Evolutionary conservation across 1,140 invertebrate species (phyloP), one percentile per base, ranked within the genome.

Genomic region (Aphis gossypii): DNA sequence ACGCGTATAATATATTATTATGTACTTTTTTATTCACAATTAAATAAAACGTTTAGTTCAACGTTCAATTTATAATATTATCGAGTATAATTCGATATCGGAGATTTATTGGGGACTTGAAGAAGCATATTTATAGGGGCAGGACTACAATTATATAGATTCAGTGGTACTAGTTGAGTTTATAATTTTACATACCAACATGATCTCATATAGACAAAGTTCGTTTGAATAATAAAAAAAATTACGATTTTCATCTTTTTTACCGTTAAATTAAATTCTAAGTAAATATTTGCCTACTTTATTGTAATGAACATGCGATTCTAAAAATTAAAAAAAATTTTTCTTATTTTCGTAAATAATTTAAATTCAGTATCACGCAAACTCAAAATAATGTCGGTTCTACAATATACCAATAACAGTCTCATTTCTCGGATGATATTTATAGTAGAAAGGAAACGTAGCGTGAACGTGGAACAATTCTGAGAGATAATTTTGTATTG

Each of bases 401-500:
- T 38, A 83, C 21, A 38, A 38, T 20, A 38, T 18, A 87, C 84
- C 44, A 46, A 86, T 48, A 48, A 48, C 30, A n/a, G 11, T 48
- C 21, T 21, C 21, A 56, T 38, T 51, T 51, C 18, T 38, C 23
- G 35, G 48, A 41, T 9, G 35, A 54, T 89, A 38, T 89, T 89
- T 56, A 25, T 7, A 30, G n/a, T n/a, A 2, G 25, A 89, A 56
- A 38, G 46, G 87, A 51, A 89, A 89, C 88, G 88, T 38, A 76
- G 14, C 56, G 41, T 23, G 54, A 38, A 30, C 56, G 41, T 38
- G 25, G 9, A 46, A 30, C 5, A 91, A 76, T 91, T n/a, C 25
- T 23, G 23, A 91, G 68, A 76, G 90, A 76, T 76, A 91, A 91
- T 91, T 44, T 76, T 18, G 38, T 91, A 68, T 68, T 46, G 41